Evolutionary conservation across 2,797 vertebrate species (phyloP).

Genomic region (Falco cherrug): DNA sequence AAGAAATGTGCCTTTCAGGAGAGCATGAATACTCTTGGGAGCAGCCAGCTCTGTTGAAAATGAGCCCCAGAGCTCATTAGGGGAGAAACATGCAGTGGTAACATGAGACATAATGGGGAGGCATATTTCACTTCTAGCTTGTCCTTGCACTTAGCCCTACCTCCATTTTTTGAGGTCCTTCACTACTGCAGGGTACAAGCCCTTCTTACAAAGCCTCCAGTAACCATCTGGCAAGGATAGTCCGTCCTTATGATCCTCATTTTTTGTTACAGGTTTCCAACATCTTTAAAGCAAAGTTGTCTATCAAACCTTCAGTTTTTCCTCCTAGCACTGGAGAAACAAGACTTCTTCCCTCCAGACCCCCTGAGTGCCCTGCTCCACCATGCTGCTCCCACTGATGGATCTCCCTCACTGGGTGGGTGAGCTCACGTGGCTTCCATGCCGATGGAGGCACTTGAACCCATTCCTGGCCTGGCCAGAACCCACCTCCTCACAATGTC

Average conservation of each 20-base stretch:
- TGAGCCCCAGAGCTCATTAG: not conserved
- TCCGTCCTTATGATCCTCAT: not conserved
- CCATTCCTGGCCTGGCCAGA: not conserved
- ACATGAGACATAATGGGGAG: not conserved
- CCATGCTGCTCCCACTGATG: not conserved
- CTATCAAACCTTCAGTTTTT: not conserved
- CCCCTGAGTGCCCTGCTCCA: not conserved
- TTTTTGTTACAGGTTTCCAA: not conserved
- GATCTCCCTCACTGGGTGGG: not conserved
- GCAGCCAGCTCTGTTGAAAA: not conserved
- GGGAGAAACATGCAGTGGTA: not conserved
- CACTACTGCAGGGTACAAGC: not conserved
- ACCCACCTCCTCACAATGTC: not conserved
- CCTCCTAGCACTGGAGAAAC: not conserved
- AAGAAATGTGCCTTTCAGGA: not conserved
- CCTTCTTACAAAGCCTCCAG: not conserved
- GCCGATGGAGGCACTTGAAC: not conserved
- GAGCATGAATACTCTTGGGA: not conserved
- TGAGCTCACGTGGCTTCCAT: not conserved
- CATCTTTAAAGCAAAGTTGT: not conserved
- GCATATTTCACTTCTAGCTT: not conserved
- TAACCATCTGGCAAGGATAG: not conserved
- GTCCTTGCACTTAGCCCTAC: not conserved
- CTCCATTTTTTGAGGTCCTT: not conserved
- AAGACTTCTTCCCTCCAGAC: not conserved